A percentile compares a stretch with the other conserved stretches of the same genome.
Evolutionary conservation across 2,797 vertebrate genomes (phyloP).

Genomic region (Arctocebus calabarensis): DNA sequence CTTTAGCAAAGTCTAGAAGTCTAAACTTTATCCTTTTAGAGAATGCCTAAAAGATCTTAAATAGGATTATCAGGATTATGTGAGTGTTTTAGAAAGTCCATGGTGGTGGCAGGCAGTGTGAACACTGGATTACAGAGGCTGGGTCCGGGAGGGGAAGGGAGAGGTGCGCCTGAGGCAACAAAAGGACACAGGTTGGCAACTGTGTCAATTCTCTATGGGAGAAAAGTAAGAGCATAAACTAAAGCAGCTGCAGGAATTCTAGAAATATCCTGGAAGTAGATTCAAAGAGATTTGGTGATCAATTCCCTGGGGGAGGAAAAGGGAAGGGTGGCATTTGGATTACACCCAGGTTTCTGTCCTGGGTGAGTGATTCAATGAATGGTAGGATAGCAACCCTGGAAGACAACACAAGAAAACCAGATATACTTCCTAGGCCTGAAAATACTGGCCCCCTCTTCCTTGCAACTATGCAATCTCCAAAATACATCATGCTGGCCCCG

Average conservation of each 20-base stretch:
- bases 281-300: background rate
- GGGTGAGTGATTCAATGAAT: background rate
- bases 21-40: conserved; percentile 16
- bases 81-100: background rate
- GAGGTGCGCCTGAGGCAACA: background rate
- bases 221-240: background rate
- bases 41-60: conserved; percentile 32
- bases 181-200: background rate
- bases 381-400: background rate
- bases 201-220: background rate
- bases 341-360: background rate
- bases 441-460: background rate
- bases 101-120: background rate
- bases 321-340: background rate
- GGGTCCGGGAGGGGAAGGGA: no score
- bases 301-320: background rate
- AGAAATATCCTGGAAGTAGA: background rate
- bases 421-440: background rate
- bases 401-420: background rate
- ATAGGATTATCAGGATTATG: background rate
- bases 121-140: background rate
- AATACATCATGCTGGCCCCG: accelerated
- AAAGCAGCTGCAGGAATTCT: background rate
- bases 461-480: background rate
- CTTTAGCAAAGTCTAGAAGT: background rate